Evolutionary conservation across 2,888 invertebrate species (phyloP), one percentile per base, ranked within the genome.

Genomic region (Tachina grossa): DNA sequence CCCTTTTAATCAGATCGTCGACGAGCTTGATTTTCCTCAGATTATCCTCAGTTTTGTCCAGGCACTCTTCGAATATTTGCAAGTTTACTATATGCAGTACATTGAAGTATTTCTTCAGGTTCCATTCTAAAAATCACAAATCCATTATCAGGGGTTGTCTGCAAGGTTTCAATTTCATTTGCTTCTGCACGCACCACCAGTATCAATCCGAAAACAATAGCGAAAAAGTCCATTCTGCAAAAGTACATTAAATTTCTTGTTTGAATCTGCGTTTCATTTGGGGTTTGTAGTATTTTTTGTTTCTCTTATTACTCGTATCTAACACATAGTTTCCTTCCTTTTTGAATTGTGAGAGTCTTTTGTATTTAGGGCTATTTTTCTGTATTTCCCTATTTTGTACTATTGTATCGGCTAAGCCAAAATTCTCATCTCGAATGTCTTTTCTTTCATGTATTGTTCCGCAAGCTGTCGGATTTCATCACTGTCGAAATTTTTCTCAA

Each of bases 251-350:
- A 51, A 51, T 16, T 51, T 51, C 4, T 22, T 22, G 22, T 22
- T 22, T 22, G 22, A 22, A 22, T 22, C 22, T 22, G 22, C 22
- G 22, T 22, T 68, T 55, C 55, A 69, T 69, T 69, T 69, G 69
- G 16, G 69, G 55, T 53, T 55, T 69, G 55, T 55, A 71, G 41
- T 55, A 55, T 71, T 45, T 22, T 22, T 22, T 22, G 22, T 22
- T 22, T 22, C 22, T 22, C 22, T 2, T 22, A 2, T 22, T 22
- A 22, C 22, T 22, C 22, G 22, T 22, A 22, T 22, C 22, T 2
- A 22, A 22, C 22, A 22, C 22, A 2, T 22, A 2, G 22, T 2
- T 22, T 22, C 22, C 22, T 22, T 22, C 22, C 22, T 22, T 22
- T 2, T 22, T 22, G 22, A 22, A 2, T 22, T 22, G 22, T 22